These are phyloP conservation scores for Enteromius thamalakanensis DNA, from an alignment of 2,797 vertebrate genomes.

Conservation along the genomic window DNA sequence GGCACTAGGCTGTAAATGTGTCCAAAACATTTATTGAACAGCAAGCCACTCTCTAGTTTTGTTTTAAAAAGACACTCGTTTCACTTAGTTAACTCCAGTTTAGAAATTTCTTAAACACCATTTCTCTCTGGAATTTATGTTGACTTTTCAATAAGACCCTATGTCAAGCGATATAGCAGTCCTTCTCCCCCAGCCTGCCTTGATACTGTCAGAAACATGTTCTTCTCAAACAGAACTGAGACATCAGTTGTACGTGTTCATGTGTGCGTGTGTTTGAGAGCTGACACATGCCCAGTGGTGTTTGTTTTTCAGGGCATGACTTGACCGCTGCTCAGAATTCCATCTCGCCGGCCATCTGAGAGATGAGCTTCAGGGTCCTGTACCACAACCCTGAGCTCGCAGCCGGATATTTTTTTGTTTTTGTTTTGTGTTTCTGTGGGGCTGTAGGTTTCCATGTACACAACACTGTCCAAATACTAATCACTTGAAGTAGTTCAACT, in stretches of 20 bases:
- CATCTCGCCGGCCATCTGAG: conserved; percentile 40
- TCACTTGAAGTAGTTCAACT: conserved; percentile 1
- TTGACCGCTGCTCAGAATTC: conserved; percentile 29
- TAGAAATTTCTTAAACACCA: background rate
- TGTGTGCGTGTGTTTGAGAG: conserved; percentile 35
- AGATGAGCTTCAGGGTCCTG: conserved; percentile 38
- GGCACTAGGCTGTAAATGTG: background rate
- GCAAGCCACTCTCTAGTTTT: background rate
- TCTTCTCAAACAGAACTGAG: conserved; percentile 34
- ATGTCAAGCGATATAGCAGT: background rate
- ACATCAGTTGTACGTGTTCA: conserved; percentile 32
- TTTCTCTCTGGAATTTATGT: background rate
- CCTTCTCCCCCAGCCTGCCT: background rate
- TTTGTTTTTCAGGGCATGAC: conserved; percentile 52
- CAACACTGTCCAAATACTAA: conserved; percentile 14
- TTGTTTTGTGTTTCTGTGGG: conserved; percentile 23
- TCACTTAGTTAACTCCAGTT: background rate
- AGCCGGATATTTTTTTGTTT: conserved; percentile 1
- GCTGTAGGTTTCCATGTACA: conserved; percentile 5
- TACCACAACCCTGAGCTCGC: conserved; percentile 6
- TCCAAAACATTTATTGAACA: background rate
- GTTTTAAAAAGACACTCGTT: background rate
- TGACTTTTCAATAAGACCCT: conserved; percentile 15
- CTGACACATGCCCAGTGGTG: conserved; percentile 50
- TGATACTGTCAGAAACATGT: conserved; percentile 37